phyloP scores from a whole-genome alignment of 2,113 vertebrate species.

The Laterallus jamaicensis region DNA sequence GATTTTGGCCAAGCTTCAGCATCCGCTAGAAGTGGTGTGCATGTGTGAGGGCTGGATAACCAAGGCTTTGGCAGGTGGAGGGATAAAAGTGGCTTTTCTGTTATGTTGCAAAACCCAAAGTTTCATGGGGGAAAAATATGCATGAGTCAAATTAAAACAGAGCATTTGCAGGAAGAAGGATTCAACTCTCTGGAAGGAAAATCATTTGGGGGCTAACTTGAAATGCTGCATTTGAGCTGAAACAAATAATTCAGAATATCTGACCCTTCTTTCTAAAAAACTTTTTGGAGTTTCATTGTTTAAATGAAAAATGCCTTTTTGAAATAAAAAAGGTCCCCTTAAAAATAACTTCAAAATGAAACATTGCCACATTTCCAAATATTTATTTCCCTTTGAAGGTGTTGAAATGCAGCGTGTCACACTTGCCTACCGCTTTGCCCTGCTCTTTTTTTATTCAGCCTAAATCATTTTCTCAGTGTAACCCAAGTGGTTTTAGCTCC shows the following conservation, averaged over 20 bases:
- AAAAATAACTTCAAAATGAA: slow-evolving; percentile 23
- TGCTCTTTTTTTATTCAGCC: slow-evolving; percentile 9
- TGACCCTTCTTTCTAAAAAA: neutral
- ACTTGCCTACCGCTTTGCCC: neutral
- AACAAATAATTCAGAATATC: neutral
- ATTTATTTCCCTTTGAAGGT: slow-evolving; percentile 40
- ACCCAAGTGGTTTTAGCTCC: neutral
- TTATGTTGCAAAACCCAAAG: neutral
- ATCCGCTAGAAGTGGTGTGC: neutral
- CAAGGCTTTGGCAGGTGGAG: neutral
- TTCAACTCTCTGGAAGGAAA: neutral
- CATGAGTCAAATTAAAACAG: neutral
- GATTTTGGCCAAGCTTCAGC: slow-evolving; percentile 31
- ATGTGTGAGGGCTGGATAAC: slow-evolving; percentile 44
- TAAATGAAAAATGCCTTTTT: neutral
- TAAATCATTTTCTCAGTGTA: neutral
- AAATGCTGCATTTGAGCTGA: neutral
- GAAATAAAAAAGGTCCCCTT: neutral
- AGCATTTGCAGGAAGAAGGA: neutral
- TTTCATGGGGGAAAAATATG: neutral
- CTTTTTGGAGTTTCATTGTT: neutral
- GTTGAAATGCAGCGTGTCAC: neutral
- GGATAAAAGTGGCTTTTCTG: slow-evolving; percentile 5
- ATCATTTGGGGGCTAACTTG: neutral
- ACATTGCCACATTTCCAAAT: neutral